These are phyloP conservation scores for Oxyura jamaicensis DNA, from an alignment of 2,113 vertebrate genomes.

Conservation along the genomic window DNA sequence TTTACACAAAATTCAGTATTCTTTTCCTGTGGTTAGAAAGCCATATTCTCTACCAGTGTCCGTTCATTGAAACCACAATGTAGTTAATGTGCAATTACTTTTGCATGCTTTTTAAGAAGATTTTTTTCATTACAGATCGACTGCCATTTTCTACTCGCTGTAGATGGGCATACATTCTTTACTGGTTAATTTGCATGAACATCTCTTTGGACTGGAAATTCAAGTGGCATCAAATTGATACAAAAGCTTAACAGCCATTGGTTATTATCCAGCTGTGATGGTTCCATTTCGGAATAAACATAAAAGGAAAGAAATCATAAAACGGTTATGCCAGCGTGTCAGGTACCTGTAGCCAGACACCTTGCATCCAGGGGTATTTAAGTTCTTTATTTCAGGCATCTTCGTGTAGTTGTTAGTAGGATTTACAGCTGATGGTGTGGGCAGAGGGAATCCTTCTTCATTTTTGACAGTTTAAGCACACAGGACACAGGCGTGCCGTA, in stretches of 20 bases:
- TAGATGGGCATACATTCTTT: background rate
- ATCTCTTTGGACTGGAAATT: background rate
- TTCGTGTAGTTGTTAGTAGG: background rate
- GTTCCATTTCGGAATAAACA: background rate
- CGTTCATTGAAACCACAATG: background rate
- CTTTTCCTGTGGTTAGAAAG: background rate
- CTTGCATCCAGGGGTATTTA: background rate
- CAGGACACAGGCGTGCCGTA: background rate
- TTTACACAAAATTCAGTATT: background rate
- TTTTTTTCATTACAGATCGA: background rate
- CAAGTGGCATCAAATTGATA: background rate
- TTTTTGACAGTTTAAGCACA: background rate
- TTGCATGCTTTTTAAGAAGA: background rate
- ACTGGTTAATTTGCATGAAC: background rate
- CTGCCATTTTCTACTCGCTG: background rate
- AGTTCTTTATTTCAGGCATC: background rate
- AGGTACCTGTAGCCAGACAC: background rate
- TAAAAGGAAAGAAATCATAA: background rate
- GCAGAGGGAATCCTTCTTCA: background rate
- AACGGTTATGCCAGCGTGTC: background rate
- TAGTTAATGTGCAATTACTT: background rate
- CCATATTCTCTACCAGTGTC: background rate
- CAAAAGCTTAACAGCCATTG: rapidly evolving
- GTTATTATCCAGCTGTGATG: background rate
- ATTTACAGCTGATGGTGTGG: background rate